Evolutionary conservation across 2,797 vertebrate species (phyloP), one percentile per base, ranked within the genome.

Genomic region (Serranus cabrilla): DNA sequence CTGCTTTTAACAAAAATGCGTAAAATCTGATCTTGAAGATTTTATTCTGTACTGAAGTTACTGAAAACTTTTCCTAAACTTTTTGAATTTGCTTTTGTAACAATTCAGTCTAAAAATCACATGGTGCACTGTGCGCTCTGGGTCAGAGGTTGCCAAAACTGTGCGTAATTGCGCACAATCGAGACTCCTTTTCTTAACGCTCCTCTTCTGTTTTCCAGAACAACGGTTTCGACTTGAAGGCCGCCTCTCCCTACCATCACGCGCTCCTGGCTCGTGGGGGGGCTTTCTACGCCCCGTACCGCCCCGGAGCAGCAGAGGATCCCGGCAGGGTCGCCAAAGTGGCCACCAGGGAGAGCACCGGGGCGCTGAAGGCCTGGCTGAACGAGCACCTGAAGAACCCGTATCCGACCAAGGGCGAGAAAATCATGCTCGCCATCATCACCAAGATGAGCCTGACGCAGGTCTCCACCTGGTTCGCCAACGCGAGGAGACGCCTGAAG

Each of bases 371-470:
- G 82, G 95, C 94, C 57, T 96, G 96, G 96, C 93, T 96, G 17
- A 95, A 95, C 86, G 96, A 96, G 82, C 96, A 96, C 82, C 90
- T 95, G 76, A 96, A 96, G 82, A 96, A 96, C 88, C 96, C 96
- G 1, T 96, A 96, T 14, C 96, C 95, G 2, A 96, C 95, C 39
- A 96, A 96, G 61, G 95, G 95, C 6, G 96, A 96, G 89, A 96
- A 96, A 52, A 96, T 96, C 85, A 96, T 96, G 96, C 93, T 96
- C 8, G 95, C 96, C 67, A 95, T 96, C 74, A 95, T 96, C 75
- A 96, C 96, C 52, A 96, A 96, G 21, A 96, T 96, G 96, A 96
- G 94, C 86, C 93, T 96, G 13, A 96, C 96, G 1, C 96, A 96
- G 85, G 96, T 96, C 49, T 96, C 96, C 74, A 96, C 96, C 3